Conservation (phyloP, 2,113 vertebrate species). For the Andinoacara biseriatus region DNA sequence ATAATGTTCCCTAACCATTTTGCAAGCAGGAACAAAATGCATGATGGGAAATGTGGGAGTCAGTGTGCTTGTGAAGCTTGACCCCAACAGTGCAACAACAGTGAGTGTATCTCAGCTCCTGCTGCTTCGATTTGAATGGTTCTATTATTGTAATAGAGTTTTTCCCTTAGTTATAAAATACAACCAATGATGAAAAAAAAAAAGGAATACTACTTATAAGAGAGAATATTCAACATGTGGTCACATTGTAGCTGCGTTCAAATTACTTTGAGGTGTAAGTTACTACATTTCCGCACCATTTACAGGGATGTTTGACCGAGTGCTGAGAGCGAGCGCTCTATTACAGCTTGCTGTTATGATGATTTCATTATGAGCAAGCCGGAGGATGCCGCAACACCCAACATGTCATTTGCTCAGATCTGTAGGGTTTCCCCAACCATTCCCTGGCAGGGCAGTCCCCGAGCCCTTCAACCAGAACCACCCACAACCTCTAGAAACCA, state of each 20-base stretch:
- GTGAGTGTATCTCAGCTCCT: not conserved
- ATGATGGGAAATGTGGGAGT: not conserved
- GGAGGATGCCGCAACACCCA: too few species aligned
- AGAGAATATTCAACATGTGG: not conserved
- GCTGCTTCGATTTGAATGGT: accelerated
- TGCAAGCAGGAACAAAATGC: not conserved
- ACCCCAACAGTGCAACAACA: not conserved
- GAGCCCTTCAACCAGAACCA: not conserved
- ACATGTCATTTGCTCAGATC: not conserved
- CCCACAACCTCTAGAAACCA: not conserved
- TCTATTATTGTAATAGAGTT: not conserved
- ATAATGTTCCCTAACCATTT: not conserved
- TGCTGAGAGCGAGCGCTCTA: not conserved
- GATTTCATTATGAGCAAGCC: not conserved
- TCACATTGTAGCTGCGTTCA: not conserved
- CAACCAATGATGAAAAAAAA: not conserved
- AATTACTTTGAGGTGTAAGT: too few species aligned
- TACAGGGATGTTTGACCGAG: too few species aligned
- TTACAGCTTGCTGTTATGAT: not conserved
- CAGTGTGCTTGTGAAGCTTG: not conserved
- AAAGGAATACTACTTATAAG: too few species aligned
- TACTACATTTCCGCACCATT: too few species aligned
- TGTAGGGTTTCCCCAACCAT: not conserved
- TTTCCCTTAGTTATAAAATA: not conserved
- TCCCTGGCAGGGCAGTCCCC: not conserved